Evolutionary conservation across 2,113 vertebrate species (phyloP).

Genomic region (Colossoma macropomum): DNA sequence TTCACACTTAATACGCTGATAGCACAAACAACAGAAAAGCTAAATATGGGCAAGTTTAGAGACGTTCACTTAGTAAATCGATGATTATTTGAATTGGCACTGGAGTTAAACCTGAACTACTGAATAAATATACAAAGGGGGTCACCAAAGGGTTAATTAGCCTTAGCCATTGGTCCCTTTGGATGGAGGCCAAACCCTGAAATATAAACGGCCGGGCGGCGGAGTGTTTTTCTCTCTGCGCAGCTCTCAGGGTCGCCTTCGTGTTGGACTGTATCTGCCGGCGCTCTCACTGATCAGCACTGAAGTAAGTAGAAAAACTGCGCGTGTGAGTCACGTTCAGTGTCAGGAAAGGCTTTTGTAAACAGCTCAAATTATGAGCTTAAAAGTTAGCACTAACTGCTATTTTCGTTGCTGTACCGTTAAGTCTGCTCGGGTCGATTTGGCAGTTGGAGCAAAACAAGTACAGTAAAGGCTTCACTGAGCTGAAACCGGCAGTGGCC

Average conservation of each 20-base stretch:
- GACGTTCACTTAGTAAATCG: background rate
- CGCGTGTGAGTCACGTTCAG: background rate
- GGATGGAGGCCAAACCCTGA: constrained; percentile 23
- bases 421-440: too few species aligned
- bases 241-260: background rate
- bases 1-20: too few species aligned
- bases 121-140: too few species aligned
- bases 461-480: background rate
- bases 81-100: background rate
- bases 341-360: background rate
- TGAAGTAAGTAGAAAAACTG: constrained; percentile 6
- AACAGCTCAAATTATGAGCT: background rate
- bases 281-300: background rate
- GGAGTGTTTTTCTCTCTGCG: background rate
- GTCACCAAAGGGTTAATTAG: constrained; percentile 36
- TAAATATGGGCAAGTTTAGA: background rate
- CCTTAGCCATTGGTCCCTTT: background rate
- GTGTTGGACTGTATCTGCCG: background rate
- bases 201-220: constrained; percentile 18
- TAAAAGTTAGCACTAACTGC: background rate
- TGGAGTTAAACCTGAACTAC: background rate
- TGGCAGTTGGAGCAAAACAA: background rate
- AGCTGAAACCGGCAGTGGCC: background rate
- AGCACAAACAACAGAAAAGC: background rate
- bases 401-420: background rate